Percentiles rank a stretch among this genome's conserved stretches.
These are phyloP conservation scores for Rhynchomys soricoides DNA, from an alignment of 2,113 vertebrate genomes.

Conservation along the genomic window DNA sequence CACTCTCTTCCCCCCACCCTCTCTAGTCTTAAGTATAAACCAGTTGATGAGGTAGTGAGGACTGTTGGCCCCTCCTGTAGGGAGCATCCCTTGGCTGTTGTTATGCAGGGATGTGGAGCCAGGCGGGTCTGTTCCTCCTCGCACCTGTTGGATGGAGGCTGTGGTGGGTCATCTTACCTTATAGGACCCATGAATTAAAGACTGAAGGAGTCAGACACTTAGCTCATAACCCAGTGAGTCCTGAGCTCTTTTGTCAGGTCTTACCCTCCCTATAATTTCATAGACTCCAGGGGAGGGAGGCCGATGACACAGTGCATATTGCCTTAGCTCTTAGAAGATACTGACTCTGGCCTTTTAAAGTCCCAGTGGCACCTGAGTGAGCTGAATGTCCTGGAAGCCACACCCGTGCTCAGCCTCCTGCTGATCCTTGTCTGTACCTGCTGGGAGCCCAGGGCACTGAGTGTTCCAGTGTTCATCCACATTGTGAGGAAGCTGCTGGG, in stretches of 20 bases:
- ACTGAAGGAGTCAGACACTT: not conserved
- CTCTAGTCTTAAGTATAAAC: not conserved
- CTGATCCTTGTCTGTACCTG: not conserved
- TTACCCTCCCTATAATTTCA: slow-evolving; percentile 9
- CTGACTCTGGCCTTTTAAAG: slow-evolving; percentile 46
- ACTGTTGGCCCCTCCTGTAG: not conserved
- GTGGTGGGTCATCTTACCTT: not conserved
- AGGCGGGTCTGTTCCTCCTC: not conserved
- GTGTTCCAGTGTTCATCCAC: not conserved
- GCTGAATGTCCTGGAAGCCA: not conserved
- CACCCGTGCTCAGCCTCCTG: slow-evolving; percentile 32
- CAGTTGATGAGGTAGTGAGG: not conserved
- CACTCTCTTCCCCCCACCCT: not conserved
- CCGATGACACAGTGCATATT: not conserved
- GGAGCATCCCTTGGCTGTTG: not conserved
- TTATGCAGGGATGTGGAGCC: not conserved
- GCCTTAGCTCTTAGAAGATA: slow-evolving; percentile 14
- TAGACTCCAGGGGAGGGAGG: not conserved
- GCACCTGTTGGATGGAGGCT: not conserved
- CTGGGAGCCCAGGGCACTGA: not conserved
- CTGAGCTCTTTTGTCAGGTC: slow-evolving; percentile 15
- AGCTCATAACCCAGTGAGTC: not conserved
- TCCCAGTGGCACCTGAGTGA: not conserved
- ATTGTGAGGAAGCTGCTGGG: slow-evolving; percentile 58
- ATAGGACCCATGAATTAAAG: not conserved